These are phyloP conservation scores for Champsocephalus esox DNA, from an alignment of 2,797 vertebrate genomes.

Conservation along the genomic window DNA sequence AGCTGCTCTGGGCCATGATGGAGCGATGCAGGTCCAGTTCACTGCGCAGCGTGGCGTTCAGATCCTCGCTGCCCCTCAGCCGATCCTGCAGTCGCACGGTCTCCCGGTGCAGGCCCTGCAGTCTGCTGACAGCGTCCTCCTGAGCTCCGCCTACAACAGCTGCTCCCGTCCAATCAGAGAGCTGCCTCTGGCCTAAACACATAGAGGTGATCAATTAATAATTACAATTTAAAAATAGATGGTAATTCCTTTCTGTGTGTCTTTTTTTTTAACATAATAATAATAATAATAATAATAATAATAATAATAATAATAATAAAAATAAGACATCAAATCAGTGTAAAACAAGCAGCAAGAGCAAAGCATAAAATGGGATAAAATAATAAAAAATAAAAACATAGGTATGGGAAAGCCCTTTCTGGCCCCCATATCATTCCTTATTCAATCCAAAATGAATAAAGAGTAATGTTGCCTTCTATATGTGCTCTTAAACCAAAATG, in stretches of 20 bases:
- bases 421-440: constrained; percentile 2
- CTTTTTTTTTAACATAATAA: too few relatives aligned
- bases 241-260: background rate
- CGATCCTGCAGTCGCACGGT: constrained; percentile 80
- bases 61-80: constrained; percentile 82
- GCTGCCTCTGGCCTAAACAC: constrained; percentile 50
- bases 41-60: constrained; percentile 80
- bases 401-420: background rate
- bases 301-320: too few relatives aligned
- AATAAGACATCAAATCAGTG: too few relatives aligned
- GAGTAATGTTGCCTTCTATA: background rate
- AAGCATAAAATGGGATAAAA: too few relatives aligned
- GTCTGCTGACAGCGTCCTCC: constrained; percentile 50
- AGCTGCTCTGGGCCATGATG: constrained; percentile 74
- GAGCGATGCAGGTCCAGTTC: constrained; percentile 86
- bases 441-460: constrained; percentile 12
- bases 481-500: background rate
- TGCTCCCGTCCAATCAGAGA: constrained; percentile 42
- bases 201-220: background rate
- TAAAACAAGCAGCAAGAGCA: too few relatives aligned
- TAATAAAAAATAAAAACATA: too few relatives aligned
- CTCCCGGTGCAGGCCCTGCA: constrained; percentile 79
- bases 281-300: too few relatives aligned
- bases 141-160: constrained; percentile 54
- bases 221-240: background rate